Base-by-base conservation (phyloP, 2,113 vertebrate species). In the Podarcis raffonei region DNA sequence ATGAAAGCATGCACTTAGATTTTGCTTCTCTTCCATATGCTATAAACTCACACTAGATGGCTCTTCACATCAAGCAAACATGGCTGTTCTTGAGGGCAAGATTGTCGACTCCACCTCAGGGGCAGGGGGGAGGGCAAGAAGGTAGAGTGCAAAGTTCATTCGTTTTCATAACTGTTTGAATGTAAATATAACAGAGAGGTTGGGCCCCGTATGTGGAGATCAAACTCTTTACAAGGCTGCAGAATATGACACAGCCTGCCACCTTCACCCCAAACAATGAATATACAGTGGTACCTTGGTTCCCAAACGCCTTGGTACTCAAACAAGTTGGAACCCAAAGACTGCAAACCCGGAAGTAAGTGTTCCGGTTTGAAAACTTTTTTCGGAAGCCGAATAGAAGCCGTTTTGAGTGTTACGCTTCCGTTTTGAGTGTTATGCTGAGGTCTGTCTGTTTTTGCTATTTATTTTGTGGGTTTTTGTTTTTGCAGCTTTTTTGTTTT, bases 11-110 rank as follows among this genome's bases (percentile, higher is more conserved):
- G 74, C 71, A 77, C 80, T 84, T 81, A 88, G 62, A 0, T 1
- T 68, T 89, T 81, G 48, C 71, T 92, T 91, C 89, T 62, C 57
- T 91, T 93, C 91, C 86, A 57, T 13, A 85, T 95, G 80, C 94
- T 87, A 85, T 32, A 42, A 84, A 84, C 42, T 32, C 68, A 72
- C 83, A 84, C 69, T 84, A 74, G 83, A 57, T 53, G 83, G 42
- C 83, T 74, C 95, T 94, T 96, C 83, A 85, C 90, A 89, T 94
- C 94, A 95, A 94, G 93, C 83, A 89, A 92, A 92, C 91, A 15
- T 86, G 20, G 76, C 12, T 87, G 7, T 76, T 93, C 81, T 85
- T 27, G 37, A 8, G 69, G 65, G 87, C 80, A 90, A 15, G 77
- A 92, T 30, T 85, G n/a, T 86, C 66, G 57, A 66, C 82, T 84